Evolutionary conservation across 2,797 vertebrate genomes (phyloP).

Genomic region (Gobio occitaniae): DNA sequence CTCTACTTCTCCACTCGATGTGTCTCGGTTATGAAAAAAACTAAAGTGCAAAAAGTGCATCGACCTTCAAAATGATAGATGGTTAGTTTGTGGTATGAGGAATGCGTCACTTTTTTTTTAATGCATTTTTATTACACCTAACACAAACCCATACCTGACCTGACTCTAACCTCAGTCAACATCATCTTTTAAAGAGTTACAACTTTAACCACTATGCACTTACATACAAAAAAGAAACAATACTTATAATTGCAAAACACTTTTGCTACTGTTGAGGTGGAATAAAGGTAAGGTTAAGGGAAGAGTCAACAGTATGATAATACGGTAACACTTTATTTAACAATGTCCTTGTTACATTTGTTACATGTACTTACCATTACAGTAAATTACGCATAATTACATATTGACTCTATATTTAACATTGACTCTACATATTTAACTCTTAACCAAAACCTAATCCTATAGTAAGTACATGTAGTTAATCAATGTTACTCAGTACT

Average conservation of each 20-base stretch:
- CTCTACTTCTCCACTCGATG: neutral
- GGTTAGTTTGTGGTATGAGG: slow-evolving; percentile 13
- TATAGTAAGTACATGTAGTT: too few species aligned
- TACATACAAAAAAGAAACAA: neutral
- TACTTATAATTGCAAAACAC: neutral
- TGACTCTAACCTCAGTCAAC: neutral
- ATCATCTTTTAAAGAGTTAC: neutral
- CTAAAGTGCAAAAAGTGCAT: neutral
- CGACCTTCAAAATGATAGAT: neutral
- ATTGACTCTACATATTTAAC: too few species aligned
- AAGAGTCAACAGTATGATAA: neutral
- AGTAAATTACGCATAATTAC: too few species aligned
- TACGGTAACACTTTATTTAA: too few species aligned
- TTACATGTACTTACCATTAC: too few species aligned
- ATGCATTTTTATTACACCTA: neutral
- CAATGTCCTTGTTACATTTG: too few species aligned
- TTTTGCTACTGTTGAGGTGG: neutral
- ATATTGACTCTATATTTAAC: too few species aligned
- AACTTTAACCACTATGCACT: neutral
- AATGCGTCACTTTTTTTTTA: neutral
- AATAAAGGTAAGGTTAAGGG: neutral
- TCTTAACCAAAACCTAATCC: too few species aligned
- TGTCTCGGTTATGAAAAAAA: neutral
- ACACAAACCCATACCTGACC: neutral
- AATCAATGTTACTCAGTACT: too few species aligned